These are phyloP conservation scores for Onychostruthus taczanowskii DNA, from an alignment of 2,113 vertebrate genomes.

Conservation along the genomic window DNA sequence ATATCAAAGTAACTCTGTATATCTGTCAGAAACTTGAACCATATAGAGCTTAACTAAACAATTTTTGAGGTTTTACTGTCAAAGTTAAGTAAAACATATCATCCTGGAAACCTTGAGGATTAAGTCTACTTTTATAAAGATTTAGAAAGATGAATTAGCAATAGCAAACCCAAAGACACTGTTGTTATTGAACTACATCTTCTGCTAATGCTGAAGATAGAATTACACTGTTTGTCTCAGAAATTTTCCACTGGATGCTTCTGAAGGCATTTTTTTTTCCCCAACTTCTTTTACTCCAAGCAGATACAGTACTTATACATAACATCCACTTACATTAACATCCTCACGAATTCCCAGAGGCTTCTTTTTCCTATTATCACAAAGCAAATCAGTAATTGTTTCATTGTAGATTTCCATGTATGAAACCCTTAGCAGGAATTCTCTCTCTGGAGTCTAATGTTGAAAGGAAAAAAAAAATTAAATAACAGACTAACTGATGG, in stretches of 20 bases:
- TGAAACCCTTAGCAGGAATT: slow-evolving; percentile 93
- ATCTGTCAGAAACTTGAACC: neutral
- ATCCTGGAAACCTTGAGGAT: neutral
- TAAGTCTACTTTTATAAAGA: neutral
- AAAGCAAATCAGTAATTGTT: slow-evolving; percentile 90
- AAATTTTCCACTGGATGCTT: neutral
- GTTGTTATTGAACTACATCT: neutral
- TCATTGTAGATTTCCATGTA: slow-evolving; percentile 99
- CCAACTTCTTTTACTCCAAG: neutral
- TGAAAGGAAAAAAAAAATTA: neutral
- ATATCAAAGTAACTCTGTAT: neutral
- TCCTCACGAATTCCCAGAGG: slow-evolving; percentile 91
- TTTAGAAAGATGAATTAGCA: neutral
- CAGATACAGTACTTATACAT: neutral
- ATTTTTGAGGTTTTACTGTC: too few species aligned
- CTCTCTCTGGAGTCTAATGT: slow-evolving; percentile 86
- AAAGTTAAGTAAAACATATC: neutral
- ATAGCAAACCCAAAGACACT: neutral
- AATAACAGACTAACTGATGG: neutral
- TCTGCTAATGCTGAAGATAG: neutral
- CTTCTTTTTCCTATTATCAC: slow-evolving; percentile 87
- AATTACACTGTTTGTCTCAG: neutral
- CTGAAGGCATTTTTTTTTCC: fast-evolving
- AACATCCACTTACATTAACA: slow-evolving; percentile 80
- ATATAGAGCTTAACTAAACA: neutral